Conservation (phyloP, 2,888 invertebrate genomes). For the Anthophora plumipes region DNA sequence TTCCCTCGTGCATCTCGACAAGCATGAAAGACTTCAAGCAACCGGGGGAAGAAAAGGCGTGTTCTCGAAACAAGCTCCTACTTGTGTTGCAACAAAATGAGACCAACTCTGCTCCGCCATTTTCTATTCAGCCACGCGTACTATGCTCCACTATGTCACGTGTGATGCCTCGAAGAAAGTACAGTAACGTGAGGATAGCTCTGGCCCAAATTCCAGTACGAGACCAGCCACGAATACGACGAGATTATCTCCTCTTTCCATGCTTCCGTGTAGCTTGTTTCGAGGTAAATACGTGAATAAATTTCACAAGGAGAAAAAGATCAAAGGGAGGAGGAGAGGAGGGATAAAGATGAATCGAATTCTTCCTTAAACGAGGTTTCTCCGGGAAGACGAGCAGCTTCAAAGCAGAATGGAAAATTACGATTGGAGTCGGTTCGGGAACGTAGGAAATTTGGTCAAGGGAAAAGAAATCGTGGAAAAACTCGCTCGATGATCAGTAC, state of each 20-base stretch:
- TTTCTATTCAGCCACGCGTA: not conserved
- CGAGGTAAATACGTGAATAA: constrained; percentile 35
- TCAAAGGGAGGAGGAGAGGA: constrained; percentile 27
- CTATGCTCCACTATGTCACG: not conserved
- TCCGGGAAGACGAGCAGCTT: constrained; percentile 37
- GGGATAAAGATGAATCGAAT: constrained; percentile 48
- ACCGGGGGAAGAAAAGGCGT: too few species aligned
- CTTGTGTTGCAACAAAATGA: too few species aligned
- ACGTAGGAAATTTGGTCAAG: constrained; percentile 19
- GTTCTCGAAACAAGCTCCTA: not conserved
- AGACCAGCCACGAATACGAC: not conserved
- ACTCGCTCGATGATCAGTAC: not conserved
- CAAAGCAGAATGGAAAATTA: constrained; percentile 55
- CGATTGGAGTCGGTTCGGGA: constrained; percentile 14
- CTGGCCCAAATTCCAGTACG: not conserved
- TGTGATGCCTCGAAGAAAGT: not conserved
- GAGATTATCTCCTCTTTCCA: constrained; percentile 1
- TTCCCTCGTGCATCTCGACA: not conserved
- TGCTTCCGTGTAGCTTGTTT: not conserved
- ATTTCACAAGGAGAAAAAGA: constrained; percentile 25
- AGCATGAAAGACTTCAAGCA: not conserved
- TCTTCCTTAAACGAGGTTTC: constrained; percentile 49
- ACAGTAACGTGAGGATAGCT: not conserved
- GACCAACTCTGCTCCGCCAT: not conserved
- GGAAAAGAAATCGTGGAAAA: not conserved